phyloP scores from a whole-genome alignment of 2,797 vertebrate species.

The Pantherophis vulpinus region DNA sequence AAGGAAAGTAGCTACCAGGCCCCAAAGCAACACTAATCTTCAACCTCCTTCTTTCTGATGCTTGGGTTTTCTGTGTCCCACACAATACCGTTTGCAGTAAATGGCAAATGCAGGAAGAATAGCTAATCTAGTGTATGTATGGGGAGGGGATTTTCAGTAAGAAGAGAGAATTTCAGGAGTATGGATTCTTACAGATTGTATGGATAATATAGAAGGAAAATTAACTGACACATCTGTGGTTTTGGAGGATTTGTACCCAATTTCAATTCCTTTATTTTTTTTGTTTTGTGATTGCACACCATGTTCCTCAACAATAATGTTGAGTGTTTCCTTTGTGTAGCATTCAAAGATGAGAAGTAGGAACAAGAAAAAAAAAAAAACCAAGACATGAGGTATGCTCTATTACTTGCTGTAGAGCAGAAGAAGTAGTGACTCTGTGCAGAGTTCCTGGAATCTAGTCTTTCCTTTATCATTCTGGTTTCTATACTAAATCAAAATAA shows the following conservation, averaged over 20 bases:
- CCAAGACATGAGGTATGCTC: neutral
- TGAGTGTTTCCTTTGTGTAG: neutral
- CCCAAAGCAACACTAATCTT: neutral
- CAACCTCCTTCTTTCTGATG: neutral
- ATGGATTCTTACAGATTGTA: neutral
- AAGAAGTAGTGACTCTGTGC: neutral
- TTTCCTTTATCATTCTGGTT: neutral
- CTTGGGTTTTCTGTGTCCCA: neutral
- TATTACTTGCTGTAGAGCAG: neutral
- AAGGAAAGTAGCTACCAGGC: neutral
- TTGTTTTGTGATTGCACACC: neutral
- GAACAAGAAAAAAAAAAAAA: neutral
- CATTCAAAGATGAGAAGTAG: neutral
- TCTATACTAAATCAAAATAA: neutral
- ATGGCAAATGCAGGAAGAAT: neutral
- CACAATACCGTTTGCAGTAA: neutral
- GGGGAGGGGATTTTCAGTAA: neutral
- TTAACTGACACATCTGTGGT: neutral
- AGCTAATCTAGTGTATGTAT: neutral
- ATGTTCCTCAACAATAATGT: neutral
- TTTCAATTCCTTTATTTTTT: neutral
- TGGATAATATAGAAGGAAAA: neutral
- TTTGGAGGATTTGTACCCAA: neutral
- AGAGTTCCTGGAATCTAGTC: neutral
- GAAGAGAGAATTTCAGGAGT: neutral